phyloP scores from a whole-genome alignment of 2,113 vertebrate species.

The Bos indicus region DNA sequence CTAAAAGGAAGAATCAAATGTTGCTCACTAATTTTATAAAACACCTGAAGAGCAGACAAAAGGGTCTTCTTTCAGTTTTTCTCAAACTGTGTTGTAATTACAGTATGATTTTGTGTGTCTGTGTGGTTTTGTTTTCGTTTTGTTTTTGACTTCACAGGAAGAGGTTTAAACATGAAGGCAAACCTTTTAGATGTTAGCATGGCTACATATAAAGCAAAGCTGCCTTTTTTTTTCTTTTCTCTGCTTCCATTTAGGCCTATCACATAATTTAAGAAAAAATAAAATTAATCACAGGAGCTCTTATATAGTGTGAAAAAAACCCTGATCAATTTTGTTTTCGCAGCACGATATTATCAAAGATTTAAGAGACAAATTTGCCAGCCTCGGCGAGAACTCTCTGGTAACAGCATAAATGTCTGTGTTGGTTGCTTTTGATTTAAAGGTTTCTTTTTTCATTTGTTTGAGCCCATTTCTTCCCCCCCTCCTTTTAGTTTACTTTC shows the following conservation, averaged over 20 bases:
- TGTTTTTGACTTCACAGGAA: conserved; percentile 79
- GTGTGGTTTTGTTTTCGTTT: conserved; percentile 77
- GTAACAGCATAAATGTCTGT: conserved; percentile 88
- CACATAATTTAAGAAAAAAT: conserved; percentile 79
- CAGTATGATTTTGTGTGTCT: conserved; percentile 68
- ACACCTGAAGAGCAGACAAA: conserved; percentile 47
- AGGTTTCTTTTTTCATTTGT: conserved; percentile 81
- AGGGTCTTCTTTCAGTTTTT: conserved; percentile 56
- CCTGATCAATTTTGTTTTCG: conserved; percentile 87
- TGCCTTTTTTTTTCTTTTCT: conserved; percentile 75
- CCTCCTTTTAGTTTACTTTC: conserved; percentile 75
- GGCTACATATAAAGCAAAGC: conserved; percentile 79
- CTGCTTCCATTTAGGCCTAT: conserved; percentile 80
- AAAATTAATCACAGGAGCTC: conserved; percentile 74
- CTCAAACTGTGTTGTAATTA: conserved; percentile 62
- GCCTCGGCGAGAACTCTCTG: conserved; percentile 85
- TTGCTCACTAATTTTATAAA: conserved; percentile 8
- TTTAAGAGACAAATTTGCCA: conserved; percentile 88
- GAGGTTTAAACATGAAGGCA: conserved; percentile 89
- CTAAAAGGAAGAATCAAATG: conserved; percentile 66
- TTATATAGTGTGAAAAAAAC: conserved; percentile 80
- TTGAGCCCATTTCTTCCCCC: conserved; percentile 78
- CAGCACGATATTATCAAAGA: conserved; percentile 88
- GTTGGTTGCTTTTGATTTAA: conserved; percentile 83
- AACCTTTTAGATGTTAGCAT: conserved; percentile 78